Conservation (phyloP, 2,113 vertebrate genomes). For the Himantopus leucocephalus region DNA sequence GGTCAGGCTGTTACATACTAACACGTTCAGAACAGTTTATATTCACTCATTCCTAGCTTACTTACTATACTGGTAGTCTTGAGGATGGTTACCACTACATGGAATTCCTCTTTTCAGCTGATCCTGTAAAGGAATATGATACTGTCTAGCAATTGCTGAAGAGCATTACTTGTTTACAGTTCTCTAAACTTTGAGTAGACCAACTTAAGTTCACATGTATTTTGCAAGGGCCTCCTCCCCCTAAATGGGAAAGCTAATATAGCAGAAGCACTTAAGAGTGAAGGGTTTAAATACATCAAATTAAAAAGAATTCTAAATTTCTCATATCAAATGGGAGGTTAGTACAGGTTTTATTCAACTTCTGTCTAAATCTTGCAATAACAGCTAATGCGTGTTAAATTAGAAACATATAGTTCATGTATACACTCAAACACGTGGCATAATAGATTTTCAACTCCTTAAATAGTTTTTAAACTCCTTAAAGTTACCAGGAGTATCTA, state of each 20-base stretch:
- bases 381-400: not conserved
- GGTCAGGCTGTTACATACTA: not conserved
- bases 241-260: not conserved
- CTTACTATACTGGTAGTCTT: slow-evolving; percentile 87
- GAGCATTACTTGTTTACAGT: not conserved
- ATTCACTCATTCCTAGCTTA: not conserved
- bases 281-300: not conserved
- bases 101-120: slow-evolving; percentile 85
- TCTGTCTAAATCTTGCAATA: not conserved
- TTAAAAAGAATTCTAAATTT: not conserved
- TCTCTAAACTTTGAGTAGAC: not conserved
- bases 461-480: not conserved
- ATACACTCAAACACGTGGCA: not conserved
- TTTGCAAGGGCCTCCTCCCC: not conserved
- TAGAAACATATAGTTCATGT: not conserved
- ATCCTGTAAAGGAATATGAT: slow-evolving; percentile 63
- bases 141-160: not conserved
- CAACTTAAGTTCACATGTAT: not conserved
- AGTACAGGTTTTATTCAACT: not conserved
- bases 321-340: not conserved
- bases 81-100: slow-evolving; percentile 68
- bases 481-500: not conserved
- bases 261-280: not conserved
- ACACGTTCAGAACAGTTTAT: not conserved
- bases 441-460: not conserved